These are phyloP conservation scores for Sebastes hopkinsi DNA, from an alignment of 2,797 vertebrate genomes.

Conservation along the genomic window DNA sequence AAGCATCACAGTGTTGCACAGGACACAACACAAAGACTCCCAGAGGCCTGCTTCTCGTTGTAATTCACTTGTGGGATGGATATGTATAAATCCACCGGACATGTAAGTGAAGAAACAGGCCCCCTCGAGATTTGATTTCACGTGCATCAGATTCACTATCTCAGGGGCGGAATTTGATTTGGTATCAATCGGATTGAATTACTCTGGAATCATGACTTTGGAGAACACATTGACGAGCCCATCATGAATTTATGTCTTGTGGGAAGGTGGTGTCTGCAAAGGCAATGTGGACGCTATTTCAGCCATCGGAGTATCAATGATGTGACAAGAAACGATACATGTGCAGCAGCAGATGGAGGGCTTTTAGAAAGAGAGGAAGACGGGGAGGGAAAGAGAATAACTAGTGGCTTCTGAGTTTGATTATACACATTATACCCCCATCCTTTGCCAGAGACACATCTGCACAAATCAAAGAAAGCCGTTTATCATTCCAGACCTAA, in stretches of 20 bases:
- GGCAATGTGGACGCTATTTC: slow-evolving; percentile 48
- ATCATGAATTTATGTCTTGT: slow-evolving; percentile 55
- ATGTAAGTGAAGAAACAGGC: slow-evolving; percentile 72
- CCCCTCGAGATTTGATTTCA: slow-evolving; percentile 73
- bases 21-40: slow-evolving; percentile 54
- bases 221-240: slow-evolving; percentile 63
- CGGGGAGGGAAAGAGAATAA: neutral
- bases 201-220: slow-evolving; percentile 65
- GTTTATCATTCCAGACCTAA: slow-evolving; percentile 46
- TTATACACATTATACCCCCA: slow-evolving; percentile 31
- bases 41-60: slow-evolving; percentile 57
- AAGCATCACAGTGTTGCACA: slow-evolving; percentile 39
- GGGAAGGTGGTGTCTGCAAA: slow-evolving; percentile 49
- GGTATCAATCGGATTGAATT: slow-evolving; percentile 64
- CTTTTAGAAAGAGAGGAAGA: neutral
- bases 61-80: slow-evolving; percentile 50
- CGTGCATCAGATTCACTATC: slow-evolving; percentile 70
- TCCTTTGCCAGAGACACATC: slow-evolving; percentile 45
- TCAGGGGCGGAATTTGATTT: slow-evolving; percentile 60
- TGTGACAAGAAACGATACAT: slow-evolving; percentile 39
- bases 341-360: slow-evolving; percentile 33
- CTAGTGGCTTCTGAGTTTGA: slow-evolving; percentile 42
- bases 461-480: slow-evolving; percentile 44
- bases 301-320: slow-evolving; percentile 35
- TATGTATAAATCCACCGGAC: slow-evolving; percentile 61